Percentiles rank a stretch among this genome's conserved stretches.
phyloP scores from a whole-genome alignment of 35 echinoderm and acorn worm genomes.

The Heliocidaris tuberculata region DNA sequence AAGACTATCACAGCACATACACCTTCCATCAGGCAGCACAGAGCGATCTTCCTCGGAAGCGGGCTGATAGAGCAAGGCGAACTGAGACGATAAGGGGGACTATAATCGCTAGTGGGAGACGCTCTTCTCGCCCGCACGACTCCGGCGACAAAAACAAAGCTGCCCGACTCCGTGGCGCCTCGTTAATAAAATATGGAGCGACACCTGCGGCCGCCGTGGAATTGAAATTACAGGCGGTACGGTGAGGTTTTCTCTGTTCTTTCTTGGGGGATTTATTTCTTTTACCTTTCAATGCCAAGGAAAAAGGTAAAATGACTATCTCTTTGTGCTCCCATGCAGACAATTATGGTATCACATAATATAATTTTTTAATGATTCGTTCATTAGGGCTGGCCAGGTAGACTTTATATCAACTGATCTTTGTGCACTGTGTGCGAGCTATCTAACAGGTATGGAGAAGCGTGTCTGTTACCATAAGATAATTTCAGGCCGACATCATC shows the following conservation, averaged over 20 bases:
- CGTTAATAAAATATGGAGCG: conserved; percentile 51
- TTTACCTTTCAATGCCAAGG: conserved; percentile 9
- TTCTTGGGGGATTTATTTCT: not conserved
- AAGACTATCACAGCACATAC: not conserved
- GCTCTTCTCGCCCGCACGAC: conserved; percentile 16
- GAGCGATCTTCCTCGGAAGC: conserved; percentile 10
- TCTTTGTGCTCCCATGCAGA: not conserved
- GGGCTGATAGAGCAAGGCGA: not conserved
- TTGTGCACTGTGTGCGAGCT: too few relatives aligned
- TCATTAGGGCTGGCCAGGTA: too few relatives aligned
- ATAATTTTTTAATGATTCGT: too few relatives aligned
- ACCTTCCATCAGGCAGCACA: conserved; percentile 8
- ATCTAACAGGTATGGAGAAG: too few relatives aligned
- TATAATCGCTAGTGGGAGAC: conserved; percentile 8
- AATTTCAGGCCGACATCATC: too few relatives aligned
- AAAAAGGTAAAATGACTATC: not conserved
- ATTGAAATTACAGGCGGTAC: conserved; percentile 54
- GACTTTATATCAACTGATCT: too few relatives aligned
- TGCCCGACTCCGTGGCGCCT: conserved; percentile 47
- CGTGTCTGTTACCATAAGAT: too few relatives aligned
- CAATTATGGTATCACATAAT: too few relatives aligned
- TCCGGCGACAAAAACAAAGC: conserved; percentile 52
- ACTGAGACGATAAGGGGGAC: not conserved
- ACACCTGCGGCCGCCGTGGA: conserved; percentile 47
- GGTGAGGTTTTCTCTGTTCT: conserved; percentile 27